These are phyloP conservation scores for Tapirus indicus DNA, from an alignment of 2,797 vertebrate genomes.

Conservation along the genomic window DNA sequence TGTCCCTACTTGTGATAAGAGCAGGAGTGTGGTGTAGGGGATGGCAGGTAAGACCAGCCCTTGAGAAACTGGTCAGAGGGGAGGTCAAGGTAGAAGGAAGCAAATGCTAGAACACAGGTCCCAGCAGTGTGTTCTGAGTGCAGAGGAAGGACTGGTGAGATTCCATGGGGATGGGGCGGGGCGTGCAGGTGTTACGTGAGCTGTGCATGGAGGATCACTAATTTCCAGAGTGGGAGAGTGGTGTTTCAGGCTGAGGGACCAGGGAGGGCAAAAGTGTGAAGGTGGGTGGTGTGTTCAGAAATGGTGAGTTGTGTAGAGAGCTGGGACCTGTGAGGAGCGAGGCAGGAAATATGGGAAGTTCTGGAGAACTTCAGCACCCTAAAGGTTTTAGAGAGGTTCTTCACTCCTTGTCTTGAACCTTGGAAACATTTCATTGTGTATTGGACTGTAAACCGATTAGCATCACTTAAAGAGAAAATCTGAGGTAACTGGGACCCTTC, in stretches of 20 bases:
- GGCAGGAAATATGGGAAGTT: neutral
- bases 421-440: neutral
- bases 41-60: neutral
- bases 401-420: neutral
- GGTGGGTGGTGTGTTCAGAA: neutral
- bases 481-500: neutral
- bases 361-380: neutral
- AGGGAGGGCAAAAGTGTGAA: neutral
- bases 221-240: neutral
- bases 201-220: neutral
- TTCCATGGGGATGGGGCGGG: accelerated
- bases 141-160: neutral
- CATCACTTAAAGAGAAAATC: neutral
- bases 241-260: neutral
- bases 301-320: neutral
- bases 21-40: neutral
- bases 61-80: neutral
- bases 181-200: neutral
- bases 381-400: neutral
- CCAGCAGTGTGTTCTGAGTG: neutral
- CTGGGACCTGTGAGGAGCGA: neutral
- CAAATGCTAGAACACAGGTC: neutral
- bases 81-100: neutral
- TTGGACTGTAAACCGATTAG: neutral
- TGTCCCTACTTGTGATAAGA: neutral